A percentile compares a stretch with the other conserved stretches of the same genome.
Evolutionary conservation across 2,797 vertebrate species (phyloP).

Genomic region (Myripristis murdjan): DNA sequence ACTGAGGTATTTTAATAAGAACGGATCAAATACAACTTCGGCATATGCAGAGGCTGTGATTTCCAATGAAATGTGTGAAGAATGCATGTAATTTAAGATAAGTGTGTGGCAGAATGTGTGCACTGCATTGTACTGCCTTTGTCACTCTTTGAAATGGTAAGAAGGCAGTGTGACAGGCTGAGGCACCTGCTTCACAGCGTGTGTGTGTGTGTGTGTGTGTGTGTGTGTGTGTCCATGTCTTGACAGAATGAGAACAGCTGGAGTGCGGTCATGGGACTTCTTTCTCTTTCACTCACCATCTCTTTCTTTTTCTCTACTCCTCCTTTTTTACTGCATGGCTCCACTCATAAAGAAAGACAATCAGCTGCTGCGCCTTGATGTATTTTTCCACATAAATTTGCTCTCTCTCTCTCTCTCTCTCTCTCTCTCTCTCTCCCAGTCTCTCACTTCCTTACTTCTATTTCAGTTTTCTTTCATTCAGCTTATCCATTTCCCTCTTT

Average conservation of each 20-base stretch:
- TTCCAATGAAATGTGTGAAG: no score
- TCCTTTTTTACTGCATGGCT: neutral
- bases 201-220: conserved; percentile 14
- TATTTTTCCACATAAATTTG: conserved; percentile 6
- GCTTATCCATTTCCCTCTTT: conserved; percentile 20
- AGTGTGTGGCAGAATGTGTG: neutral
- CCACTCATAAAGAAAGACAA: conserved; percentile 22
- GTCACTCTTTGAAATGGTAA: conserved; percentile 19
- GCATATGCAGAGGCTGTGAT: no score
- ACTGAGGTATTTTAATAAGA: neutral
- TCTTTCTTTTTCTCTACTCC: conserved; percentile 10
- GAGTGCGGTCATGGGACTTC: conserved; percentile 37
- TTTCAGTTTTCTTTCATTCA: neutral
- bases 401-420: neutral
- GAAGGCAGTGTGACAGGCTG: conserved; percentile 10
- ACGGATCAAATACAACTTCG: no score
- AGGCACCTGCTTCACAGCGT: conserved; percentile 9
- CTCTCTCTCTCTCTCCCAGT: neutral
- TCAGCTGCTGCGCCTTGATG: conserved; percentile 17
- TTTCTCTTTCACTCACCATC: conserved; percentile 13
- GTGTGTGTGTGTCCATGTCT: conserved; percentile 10
- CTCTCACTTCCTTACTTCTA: neutral
- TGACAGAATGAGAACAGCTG: conserved; percentile 68
- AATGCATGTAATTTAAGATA: no score
- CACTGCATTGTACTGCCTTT: neutral